These are phyloP conservation scores for Anthonomus grandis DNA, from an alignment of 1,140 invertebrate genomes.

Conservation along the genomic window DNA sequence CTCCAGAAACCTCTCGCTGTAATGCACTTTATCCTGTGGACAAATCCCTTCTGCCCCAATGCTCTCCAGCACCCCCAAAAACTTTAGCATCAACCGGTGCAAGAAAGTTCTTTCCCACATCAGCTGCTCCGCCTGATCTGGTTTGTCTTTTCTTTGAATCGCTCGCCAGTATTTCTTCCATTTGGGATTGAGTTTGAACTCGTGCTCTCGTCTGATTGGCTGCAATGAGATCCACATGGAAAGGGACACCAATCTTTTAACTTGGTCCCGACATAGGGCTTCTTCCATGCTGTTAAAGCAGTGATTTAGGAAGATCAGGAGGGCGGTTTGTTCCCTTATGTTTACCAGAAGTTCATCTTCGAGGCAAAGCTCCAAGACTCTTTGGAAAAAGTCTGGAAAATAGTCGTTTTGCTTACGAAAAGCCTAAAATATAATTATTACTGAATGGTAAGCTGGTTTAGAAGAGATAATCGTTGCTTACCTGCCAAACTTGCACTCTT, in stretches of 20 bases:
- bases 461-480: slow-evolving; percentile 44
- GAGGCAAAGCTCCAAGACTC: slow-evolving; percentile 72
- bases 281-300: slow-evolving; percentile 98
- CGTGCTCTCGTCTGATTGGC: slow-evolving; percentile 73
- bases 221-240: slow-evolving; percentile 93
- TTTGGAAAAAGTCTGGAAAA: slow-evolving; percentile 85
- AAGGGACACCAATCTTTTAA: slow-evolving; percentile 87
- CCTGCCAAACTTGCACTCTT: slow-evolving; percentile 93
- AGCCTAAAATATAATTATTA: slow-evolving; percentile 51
- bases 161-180: slow-evolving; percentile 91
- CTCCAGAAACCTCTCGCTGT: slow-evolving; percentile 95
- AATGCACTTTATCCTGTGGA: slow-evolving; percentile 61
- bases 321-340: slow-evolving; percentile 78
- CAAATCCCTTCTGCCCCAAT: slow-evolving; percentile 66
- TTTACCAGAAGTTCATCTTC: slow-evolving; percentile 51
- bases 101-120: slow-evolving; percentile 89
- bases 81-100: slow-evolving; percentile 86
- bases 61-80: slow-evolving; percentile 76
- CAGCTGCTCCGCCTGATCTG: slow-evolving; percentile 66
- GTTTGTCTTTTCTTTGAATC: slow-evolving; percentile 82
- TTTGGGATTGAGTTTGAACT: slow-evolving; percentile 83
- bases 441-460: neutral
- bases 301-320: slow-evolving; percentile 92
- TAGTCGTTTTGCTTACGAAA: slow-evolving; percentile 79
- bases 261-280: slow-evolving; percentile 85